Evolutionary conservation across 2,113 vertebrate genomes (phyloP), one percentile per base, ranked within the genome.

Genomic region (Protobothrops flavoviridis): DNA sequence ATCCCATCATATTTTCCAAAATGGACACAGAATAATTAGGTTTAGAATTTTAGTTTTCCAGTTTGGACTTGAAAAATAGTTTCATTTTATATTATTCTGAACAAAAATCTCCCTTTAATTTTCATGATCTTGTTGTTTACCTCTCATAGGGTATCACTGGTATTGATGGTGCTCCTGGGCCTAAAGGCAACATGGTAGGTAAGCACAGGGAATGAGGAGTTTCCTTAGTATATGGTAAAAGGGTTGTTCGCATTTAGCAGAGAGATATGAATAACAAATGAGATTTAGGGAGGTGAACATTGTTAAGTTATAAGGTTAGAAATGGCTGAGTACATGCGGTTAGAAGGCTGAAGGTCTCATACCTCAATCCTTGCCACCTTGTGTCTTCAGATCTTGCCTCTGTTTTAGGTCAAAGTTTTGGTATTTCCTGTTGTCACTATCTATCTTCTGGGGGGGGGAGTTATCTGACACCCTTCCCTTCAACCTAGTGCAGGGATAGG

Each of bases 151-250:
- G 99, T 50, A 94, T 98, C 81, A 88, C 21, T 11, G 99, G 99
- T 91, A 97, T 97, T 43, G 98, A 99, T 5, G 99, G 99, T 13
- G 94, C 96, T 0, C 98, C 98, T 11, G 99, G 99, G 0, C 95
- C 97, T 94, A 99, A 99, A 97, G 99, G 99, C 94, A 99, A 99
- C 24, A 93, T 93, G 98, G 99, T 99, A 95, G 7, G 98, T 95
- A 56, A 89, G 56, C 23, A 57, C 5, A 50, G 21, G 11, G 6
- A 59, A 15, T 50, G 43, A 39, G 8, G 9, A 3, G 4, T 21
- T 45, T 56, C 33, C 39, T 39, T 85, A 17, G 26, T 29, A 23
- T 45, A n/a, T n/a, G 50, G 4, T 48, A 56, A 55, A 92, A 24
- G 86, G 20, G 33, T 39, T 64, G 29, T 39, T 21, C 11, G 13